Evolutionary conservation across 2,888 invertebrate species (phyloP).

Genomic region (Allygus modestus): DNA sequence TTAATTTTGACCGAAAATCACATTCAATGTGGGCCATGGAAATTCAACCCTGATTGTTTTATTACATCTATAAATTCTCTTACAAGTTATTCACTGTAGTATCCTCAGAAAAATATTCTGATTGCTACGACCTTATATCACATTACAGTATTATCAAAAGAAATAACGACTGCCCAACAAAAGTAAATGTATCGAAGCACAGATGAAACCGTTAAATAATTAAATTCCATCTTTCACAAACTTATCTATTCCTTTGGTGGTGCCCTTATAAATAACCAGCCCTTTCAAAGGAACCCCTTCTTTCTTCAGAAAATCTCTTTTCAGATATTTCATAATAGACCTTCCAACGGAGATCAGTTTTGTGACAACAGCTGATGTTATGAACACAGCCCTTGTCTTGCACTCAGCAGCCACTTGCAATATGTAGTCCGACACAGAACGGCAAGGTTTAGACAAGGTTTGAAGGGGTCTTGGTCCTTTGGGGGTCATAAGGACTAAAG

Average conservation of each 20-base stretch:
- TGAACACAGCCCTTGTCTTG: background rate
- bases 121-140: too few species aligned
- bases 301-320: constrained; percentile 32
- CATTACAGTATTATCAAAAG: too few species aligned
- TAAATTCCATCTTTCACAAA: background rate
- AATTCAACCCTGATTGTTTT: too few species aligned
- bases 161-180: too few species aligned
- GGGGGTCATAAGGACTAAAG: background rate
- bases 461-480: background rate
- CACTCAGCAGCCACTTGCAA: background rate
- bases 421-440: background rate
- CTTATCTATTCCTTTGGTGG: constrained; percentile 1
- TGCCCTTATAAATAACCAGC: constrained; percentile 3
- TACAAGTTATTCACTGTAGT: too few species aligned
- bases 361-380: background rate
- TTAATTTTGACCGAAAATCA: too few species aligned
- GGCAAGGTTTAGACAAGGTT: background rate
- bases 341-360: background rate
- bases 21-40: too few species aligned
- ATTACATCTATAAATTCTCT: too few species aligned
- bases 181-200: too few species aligned
- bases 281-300: constrained; percentile 42
- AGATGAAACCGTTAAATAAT: too few species aligned
- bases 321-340: constrained; percentile 16
- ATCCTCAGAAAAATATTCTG: too few species aligned